phyloP scores from a whole-genome alignment of 2,113 vertebrate species.

The Bothrops jararaca region DNA sequence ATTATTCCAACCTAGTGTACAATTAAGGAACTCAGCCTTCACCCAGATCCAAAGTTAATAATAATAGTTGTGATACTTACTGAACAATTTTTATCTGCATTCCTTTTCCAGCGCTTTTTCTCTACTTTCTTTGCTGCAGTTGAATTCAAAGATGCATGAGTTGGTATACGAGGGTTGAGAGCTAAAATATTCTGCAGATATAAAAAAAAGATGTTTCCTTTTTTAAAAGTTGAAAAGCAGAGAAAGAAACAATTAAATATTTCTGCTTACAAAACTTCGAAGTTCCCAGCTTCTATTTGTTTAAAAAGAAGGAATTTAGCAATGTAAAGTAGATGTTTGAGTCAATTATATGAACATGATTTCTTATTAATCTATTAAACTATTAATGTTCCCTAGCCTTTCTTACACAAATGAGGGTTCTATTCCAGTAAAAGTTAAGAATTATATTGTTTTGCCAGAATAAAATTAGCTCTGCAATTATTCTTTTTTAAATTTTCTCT shows the following conservation, averaged over 20 bases:
- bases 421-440: conserved; percentile 18
- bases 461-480: background rate
- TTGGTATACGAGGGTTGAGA: conserved; percentile 82
- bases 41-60: conserved; percentile 1
- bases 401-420: background rate
- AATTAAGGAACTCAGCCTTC: conserved; percentile 21
- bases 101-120: conserved; percentile 92
- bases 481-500: background rate
- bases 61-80: conserved; percentile 68
- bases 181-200: conserved; percentile 77
- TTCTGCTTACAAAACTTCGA: background rate
- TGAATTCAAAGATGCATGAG: conserved; percentile 74
- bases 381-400: background rate
- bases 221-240: background rate
- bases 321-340: background rate
- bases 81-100: conserved; percentile 77
- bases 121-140: conserved; percentile 82
- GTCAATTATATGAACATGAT: background rate
- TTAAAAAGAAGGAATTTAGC: background rate
- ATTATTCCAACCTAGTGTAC: background rate
- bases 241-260: background rate
- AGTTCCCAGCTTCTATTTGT: background rate
- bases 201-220: background rate
- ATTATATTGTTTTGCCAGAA: background rate
- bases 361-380: background rate